These are phyloP conservation scores for Eustalomyia histrio DNA, from an alignment of 2,888 invertebrate genomes.

Conservation along the genomic window DNA sequence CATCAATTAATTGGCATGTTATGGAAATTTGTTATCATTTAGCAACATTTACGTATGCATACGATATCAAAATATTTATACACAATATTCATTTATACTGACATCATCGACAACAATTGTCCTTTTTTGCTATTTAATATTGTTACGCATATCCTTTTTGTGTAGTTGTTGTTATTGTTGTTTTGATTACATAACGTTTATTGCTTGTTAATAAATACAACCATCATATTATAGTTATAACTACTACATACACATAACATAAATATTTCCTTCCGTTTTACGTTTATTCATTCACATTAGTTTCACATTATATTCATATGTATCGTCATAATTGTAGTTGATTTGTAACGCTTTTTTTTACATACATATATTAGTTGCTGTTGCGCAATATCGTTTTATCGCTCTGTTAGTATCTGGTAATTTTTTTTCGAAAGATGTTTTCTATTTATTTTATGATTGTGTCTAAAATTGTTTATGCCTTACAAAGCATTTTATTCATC, in stretches of 20 bases:
- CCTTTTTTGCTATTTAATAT: background rate
- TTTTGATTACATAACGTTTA: constrained; percentile 52
- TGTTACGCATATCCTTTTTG: constrained; percentile 13
- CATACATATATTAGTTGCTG: constrained; percentile 24
- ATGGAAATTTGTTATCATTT: constrained; percentile 64
- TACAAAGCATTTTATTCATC: constrained; percentile 61
- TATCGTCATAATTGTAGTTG: constrained; percentile 57
- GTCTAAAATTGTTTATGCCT: constrained; percentile 37
- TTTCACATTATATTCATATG: constrained; percentile 59
- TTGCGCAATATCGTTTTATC: constrained; percentile 35
- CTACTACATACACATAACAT: background rate
- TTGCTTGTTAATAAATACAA: constrained; percentile 47
- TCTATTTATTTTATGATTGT: constrained; percentile 3
- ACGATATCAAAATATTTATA: constrained; percentile 58
- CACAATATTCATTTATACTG: constrained; percentile 18
- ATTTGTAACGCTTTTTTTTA: constrained; percentile 60
- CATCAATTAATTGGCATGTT: constrained; percentile 63
- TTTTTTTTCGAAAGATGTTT: background rate
- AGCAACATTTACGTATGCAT: constrained; percentile 50
- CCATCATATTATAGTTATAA: constrained; percentile 11
- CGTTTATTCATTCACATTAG: constrained; percentile 52
- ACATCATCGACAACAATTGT: constrained; percentile 57
- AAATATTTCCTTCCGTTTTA: constrained; percentile 11
- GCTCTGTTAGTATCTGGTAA: constrained; percentile 27
- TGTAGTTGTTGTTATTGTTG: constrained; percentile 28